phyloP scores from a whole-genome alignment of 2,888 invertebrate species.

The Drosophila phalerata region DNA sequence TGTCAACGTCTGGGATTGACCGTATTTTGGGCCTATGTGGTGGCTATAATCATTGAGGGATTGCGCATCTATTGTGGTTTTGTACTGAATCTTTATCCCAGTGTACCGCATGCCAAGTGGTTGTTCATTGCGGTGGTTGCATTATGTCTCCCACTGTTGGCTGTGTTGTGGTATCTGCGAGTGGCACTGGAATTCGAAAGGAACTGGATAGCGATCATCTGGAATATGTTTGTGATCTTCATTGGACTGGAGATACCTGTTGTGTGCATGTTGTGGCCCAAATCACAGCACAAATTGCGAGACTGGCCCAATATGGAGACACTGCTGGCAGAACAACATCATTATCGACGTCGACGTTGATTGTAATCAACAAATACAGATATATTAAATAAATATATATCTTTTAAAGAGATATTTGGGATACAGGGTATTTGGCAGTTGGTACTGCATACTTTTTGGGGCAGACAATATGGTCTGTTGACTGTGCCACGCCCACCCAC shows the following conservation, averaged over 20 bases:
- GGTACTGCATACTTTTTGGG: not conserved
- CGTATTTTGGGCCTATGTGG: slow-evolving; percentile 1
- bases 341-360: not conserved
- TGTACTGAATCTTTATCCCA: slow-evolving; percentile 15
- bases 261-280: not conserved
- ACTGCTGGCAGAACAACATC: not conserved
- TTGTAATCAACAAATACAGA: no score
- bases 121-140: slow-evolving; percentile 1
- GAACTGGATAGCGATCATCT: not conserved
- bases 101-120: not conserved
- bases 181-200: not conserved
- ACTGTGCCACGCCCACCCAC: not conserved
- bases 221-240: not conserved
- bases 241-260: not conserved
- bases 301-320: not conserved
- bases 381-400: no score
- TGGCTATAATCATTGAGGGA: slow-evolving; percentile 18
- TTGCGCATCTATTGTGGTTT: slow-evolving; percentile 33
- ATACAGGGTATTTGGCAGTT: not conserved
- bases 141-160: not conserved
- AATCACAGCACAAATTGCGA: not conserved
- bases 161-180: slow-evolving; percentile 13
- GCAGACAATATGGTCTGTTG: not conserved
- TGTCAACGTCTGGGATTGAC: slow-evolving; percentile 2
- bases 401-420: no score